phyloP scores from a whole-genome alignment of 2,113 vertebrate genomes.

The Pavo muticus region DNA sequence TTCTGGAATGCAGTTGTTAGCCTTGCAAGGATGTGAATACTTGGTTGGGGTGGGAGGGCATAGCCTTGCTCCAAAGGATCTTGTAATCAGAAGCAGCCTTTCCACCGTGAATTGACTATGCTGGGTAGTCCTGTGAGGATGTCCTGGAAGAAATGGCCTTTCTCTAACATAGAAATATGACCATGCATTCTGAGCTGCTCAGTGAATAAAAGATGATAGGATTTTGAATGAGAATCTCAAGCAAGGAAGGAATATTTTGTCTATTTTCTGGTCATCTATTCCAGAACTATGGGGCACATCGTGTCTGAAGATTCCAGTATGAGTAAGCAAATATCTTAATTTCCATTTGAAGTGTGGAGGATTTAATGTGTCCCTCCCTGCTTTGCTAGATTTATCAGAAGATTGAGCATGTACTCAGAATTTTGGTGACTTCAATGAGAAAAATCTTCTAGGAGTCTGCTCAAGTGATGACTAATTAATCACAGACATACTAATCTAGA shows the following conservation, averaged over 20 bases:
- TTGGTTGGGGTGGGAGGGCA: neutral
- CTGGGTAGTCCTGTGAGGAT: neutral
- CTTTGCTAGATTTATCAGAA: neutral
- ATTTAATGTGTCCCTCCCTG: neutral
- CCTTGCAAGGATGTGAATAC: neutral
- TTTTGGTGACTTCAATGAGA: neutral
- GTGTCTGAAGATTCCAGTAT: neutral
- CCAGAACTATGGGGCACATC: neutral
- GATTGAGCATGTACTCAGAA: fast-evolving
- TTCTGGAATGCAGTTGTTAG: neutral
- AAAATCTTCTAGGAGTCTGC: neutral
- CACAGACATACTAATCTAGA: neutral
- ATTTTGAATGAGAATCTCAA: neutral
- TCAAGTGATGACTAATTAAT: neutral
- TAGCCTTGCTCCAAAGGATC: neutral
- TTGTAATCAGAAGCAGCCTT: neutral
- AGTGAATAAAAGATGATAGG: neutral
- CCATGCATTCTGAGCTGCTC: neutral
- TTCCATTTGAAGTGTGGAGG: neutral
- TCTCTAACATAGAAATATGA: neutral
- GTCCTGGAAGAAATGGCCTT: neutral
- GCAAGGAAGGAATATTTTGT: neutral
- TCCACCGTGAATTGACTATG: neutral
- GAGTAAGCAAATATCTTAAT: neutral
- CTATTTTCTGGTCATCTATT: neutral